Evolutionary conservation across 2,797 vertebrate species (phyloP), one percentile per base, ranked within the genome.

Genomic region (Tachyglossus aculeatus): DNA sequence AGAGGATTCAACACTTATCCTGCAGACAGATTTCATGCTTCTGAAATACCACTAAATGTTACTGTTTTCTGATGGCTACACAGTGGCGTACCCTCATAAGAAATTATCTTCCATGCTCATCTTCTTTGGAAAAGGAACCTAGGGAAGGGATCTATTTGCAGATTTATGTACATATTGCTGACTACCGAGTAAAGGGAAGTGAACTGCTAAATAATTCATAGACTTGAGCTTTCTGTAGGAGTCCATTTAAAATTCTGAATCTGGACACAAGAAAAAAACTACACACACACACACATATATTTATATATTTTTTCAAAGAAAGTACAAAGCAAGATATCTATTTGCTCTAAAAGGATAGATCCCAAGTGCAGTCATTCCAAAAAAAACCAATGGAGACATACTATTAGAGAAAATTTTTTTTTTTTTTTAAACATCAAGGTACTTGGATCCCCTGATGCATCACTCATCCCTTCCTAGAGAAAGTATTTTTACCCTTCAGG

Each of bases 51-150:
- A 24, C 38, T 33, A 44, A 43, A 33, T 50, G n/a, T 34, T 76
- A 8, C 0, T 70, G 69, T 58, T 82, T 67, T 61, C 22, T 72
- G 58, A 29, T 16, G 43, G 21, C 74, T 78, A 33, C 2, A 29
- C 31, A 77, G 15, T 37, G 7, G 1, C 37, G 3, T 43, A 72
- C 15, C 32, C 36, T 1, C 40, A 2, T 34, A 61, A 34, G 2
- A 54, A 54, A 15, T 4, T 4, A 71, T 6, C 0, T 51, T 73
- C 67, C 55, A 51, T 29, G 43, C 21, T 22, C 24, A 58, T 31
- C 41, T 78, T 72, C 12, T 36, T 62, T 81, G 56, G 43, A 3
- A 52, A 75, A 65, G 5, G 3, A 63, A 31, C 19, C 14, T 65
- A 57, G 7, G 29, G 24, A 2, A 68, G 32, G 43, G 68, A 52